Percentiles rank a stretch among this genome's conserved stretches.
phyloP scores from a whole-genome alignment of 2,113 vertebrate species.

The Danio rerio region DNA sequence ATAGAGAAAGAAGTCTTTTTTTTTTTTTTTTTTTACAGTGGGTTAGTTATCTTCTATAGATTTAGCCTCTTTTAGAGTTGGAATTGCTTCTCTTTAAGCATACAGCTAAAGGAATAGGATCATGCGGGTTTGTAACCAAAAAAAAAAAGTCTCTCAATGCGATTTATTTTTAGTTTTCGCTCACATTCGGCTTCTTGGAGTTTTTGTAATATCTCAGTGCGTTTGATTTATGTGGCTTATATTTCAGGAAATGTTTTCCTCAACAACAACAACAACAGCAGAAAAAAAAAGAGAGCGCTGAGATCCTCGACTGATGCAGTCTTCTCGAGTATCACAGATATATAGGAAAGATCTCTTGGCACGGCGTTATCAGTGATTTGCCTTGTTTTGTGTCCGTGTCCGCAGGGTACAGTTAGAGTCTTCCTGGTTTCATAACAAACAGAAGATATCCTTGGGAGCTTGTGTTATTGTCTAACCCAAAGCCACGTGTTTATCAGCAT shows the following conservation, averaged over 20 bases:
- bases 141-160: background rate
- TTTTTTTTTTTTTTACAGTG: constrained; percentile 11
- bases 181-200: background rate
- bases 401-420: background rate
- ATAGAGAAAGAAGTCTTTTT: no score
- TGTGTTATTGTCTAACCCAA: constrained; percentile 16
- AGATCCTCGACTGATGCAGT: background rate
- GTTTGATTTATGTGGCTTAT: constrained; percentile 35
- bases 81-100: constrained; percentile 8
- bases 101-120: constrained; percentile 4
- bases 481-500: background rate
- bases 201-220: constrained; percentile 11
- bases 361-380: constrained; percentile 15
- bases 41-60: constrained; percentile 15
- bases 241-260: constrained; percentile 14
- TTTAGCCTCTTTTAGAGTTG: constrained; percentile 7
- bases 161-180: background rate
- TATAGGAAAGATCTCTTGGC: background rate
- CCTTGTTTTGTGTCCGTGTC: constrained; percentile 8
- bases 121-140: constrained; percentile 24
- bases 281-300: background rate
- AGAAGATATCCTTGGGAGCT: constrained; percentile 9
- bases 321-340: background rate
- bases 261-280: background rate
- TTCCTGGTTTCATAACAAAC: background rate